phyloP scores from a whole-genome alignment of 2,797 vertebrate species.

The Cirrhinus molitorella region DNA sequence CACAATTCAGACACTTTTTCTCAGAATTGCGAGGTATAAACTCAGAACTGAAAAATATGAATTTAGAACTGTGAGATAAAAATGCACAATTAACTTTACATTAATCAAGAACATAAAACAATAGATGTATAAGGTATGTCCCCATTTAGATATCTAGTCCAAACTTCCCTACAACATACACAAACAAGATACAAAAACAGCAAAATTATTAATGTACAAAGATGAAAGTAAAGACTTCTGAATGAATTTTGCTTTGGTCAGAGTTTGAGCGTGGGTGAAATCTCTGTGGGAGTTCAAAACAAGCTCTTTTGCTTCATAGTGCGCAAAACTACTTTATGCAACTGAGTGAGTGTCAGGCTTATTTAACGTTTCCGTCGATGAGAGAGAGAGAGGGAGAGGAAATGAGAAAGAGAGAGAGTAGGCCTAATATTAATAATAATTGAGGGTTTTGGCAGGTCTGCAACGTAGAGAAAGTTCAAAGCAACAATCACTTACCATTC shows the following conservation, averaged over 20 bases:
- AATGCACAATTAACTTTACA: too few species aligned
- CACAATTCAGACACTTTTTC: too few species aligned
- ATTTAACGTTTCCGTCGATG: constrained; percentile 36
- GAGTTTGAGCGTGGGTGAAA: constrained; percentile 15
- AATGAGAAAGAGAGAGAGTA: constrained; percentile 16
- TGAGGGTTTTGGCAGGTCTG: constrained; percentile 49
- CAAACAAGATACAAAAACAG: background rate
- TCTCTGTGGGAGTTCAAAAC: constrained; percentile 35
- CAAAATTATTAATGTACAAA: background rate
- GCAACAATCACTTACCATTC: constrained; percentile 48
- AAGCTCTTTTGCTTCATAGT: constrained; percentile 24
- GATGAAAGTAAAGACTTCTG: constrained; percentile 13
- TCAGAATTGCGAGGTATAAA: too few species aligned
- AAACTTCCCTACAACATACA: background rate
- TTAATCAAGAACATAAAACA: background rate
- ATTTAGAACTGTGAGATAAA: too few species aligned
- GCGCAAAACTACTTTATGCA: constrained; percentile 26
- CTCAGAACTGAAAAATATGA: too few species aligned
- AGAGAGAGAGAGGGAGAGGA: background rate
- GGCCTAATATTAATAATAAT: constrained; percentile 50
- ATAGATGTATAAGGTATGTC: background rate
- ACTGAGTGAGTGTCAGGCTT: constrained; percentile 33
- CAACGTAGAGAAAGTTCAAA: constrained; percentile 54
- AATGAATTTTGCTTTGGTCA: constrained; percentile 22
- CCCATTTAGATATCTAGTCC: background rate